Conservation (phyloP, 2,113 vertebrate species). For the Plecturocebus donacophilus region DNA sequence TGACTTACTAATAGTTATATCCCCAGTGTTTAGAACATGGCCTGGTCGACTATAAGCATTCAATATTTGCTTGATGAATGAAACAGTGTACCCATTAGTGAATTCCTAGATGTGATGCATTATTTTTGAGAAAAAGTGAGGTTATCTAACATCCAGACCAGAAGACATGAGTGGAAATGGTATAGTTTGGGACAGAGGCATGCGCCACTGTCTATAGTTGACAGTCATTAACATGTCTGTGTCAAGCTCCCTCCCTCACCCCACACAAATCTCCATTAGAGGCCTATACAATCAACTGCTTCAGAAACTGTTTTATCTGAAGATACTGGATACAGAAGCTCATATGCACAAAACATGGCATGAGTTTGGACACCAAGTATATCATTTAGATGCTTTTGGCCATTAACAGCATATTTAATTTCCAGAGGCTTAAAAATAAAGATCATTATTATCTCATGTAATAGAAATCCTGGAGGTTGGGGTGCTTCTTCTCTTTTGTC, state of each 20-base stretch:
- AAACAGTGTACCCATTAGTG: not conserved
- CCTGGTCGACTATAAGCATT: not conserved
- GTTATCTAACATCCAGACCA: not conserved
- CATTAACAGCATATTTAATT: not conserved
- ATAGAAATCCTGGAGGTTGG: not conserved
- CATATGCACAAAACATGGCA: not conserved
- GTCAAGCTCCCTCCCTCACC: not conserved
- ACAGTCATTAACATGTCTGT: not conserved
- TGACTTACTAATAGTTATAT: not conserved
- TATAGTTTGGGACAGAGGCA: not conserved
- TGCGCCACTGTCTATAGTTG: not conserved
- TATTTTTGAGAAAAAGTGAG: not conserved
- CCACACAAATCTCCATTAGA: not conserved
- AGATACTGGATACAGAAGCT: not conserved
- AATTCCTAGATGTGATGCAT: not conserved
- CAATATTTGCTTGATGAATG: not conserved
- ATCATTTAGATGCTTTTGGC: not conserved
- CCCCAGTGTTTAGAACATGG: not conserved
- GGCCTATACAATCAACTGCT: not conserved
- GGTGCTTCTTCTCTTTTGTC: not conserved
- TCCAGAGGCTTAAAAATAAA: not conserved
- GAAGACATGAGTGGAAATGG: not conserved
- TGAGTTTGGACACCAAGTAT: not conserved
- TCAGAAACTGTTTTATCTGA: not conserved
- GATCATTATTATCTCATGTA: not conserved